Percentiles rank a stretch among this genome's conserved stretches.
Conservation (phyloP, 64 coral and sea anemone species). For the Exaiptasia diaphana region DNA sequence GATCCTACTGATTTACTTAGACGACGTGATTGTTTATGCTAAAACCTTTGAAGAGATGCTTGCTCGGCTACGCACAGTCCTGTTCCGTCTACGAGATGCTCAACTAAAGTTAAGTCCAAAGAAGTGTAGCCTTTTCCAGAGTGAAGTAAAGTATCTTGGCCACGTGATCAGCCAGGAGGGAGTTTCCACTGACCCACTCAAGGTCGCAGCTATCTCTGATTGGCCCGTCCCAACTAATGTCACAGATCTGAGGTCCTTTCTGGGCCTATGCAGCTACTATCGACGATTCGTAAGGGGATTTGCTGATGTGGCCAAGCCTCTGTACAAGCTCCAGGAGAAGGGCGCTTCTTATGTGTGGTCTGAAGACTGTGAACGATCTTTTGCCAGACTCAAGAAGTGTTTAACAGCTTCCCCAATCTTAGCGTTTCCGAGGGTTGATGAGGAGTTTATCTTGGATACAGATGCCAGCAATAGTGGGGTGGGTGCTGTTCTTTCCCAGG, state of each 20-base stretch:
- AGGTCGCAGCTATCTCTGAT: not conserved
- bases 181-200: conserved; percentile 29
- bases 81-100: conserved; percentile 10
- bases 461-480: conserved; percentile 53
- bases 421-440: conserved; percentile 39
- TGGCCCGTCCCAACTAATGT: not conserved
- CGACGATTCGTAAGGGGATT: conserved; percentile 21
- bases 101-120: conserved; percentile 10
- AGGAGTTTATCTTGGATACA: conserved; percentile 53
- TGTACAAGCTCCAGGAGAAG: conserved; percentile 48
- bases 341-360: conserved; percentile 4
- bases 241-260: conserved; percentile 16
- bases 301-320: conserved; percentile 4
- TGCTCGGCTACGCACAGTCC: not conserved
- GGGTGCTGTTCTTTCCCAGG: conserved; percentile 51
- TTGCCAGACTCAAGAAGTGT: conserved; percentile 20
- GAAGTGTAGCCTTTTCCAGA: conserved; percentile 30
- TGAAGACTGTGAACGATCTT: conserved; percentile 5
- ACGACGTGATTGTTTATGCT: conserved; percentile 21
- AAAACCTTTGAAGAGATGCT: conserved; percentile 31
- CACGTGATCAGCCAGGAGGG: conserved; percentile 28
- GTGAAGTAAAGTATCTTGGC: conserved; percentile 30
- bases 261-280: conserved; percentile 1
- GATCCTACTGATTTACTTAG: conserved; percentile 13
- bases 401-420: too few species aligned